These are phyloP conservation scores for Phaonia tiefii DNA, from an alignment of 2,888 invertebrate genomes.

Conservation along the genomic window DNA sequence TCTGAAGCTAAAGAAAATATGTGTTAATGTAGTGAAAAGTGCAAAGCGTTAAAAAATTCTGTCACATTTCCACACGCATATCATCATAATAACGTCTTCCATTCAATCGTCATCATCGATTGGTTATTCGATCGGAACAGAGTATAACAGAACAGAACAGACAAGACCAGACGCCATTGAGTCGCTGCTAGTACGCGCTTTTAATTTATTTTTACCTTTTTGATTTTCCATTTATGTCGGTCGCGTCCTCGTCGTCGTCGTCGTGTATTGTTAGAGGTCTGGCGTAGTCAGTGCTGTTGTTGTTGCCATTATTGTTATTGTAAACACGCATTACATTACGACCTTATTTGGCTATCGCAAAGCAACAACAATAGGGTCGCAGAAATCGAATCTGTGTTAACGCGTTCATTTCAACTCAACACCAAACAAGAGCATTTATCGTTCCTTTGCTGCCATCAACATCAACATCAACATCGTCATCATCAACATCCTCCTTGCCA, in stretches of 20 bases:
- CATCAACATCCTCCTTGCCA: constrained; percentile 36
- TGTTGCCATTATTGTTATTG: constrained; percentile 57
- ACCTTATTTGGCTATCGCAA: constrained; percentile 59
- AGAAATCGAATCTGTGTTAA: constrained; percentile 42
- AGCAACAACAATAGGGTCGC: constrained; percentile 8
- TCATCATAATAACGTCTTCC: background rate
- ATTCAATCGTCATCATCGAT: constrained; percentile 36
- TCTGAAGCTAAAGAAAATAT: background rate
- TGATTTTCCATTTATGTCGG: constrained; percentile 8
- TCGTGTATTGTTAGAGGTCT: constrained; percentile 27
- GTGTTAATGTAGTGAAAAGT: constrained; percentile 26
- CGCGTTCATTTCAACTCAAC: constrained; percentile 23
- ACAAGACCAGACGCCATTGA: constrained; percentile 43
- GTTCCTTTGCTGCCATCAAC: background rate
- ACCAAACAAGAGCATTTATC: constrained; percentile 8
- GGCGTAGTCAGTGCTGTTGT: constrained; percentile 49
- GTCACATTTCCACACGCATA: constrained; percentile 17
- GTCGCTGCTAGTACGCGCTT: constrained; percentile 7
- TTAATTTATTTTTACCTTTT: constrained; percentile 18
- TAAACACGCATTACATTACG: constrained; percentile 65
- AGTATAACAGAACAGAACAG: no score
- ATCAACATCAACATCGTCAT: constrained; percentile 11
- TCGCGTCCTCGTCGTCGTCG: background rate
- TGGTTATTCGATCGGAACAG: constrained; percentile 22
- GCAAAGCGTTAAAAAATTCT: constrained; percentile 22